phyloP scores from a whole-genome alignment of 2,113 vertebrate species.

The Ia io region DNA sequence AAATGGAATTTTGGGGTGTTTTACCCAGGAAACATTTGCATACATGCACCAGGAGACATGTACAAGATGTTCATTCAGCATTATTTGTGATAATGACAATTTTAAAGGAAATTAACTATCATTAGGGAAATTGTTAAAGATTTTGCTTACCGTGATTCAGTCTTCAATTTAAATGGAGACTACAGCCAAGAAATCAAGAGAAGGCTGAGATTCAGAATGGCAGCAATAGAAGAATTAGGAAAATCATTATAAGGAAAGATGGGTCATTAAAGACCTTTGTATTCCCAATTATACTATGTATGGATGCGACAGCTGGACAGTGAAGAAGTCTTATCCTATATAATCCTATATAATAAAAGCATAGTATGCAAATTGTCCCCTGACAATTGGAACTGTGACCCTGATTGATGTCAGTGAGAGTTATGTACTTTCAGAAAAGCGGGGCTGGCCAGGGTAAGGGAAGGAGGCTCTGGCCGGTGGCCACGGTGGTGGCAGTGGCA shows the following conservation, averaged over 20 bases:
- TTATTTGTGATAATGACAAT: background rate
- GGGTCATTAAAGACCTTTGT: background rate
- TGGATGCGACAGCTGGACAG: background rate
- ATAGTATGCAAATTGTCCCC: too few species aligned
- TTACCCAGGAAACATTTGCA: background rate
- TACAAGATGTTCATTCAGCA: background rate
- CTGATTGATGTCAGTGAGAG: conserved; percentile 17
- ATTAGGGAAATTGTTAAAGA: background rate
- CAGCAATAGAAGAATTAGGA: background rate
- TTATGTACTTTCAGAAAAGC: background rate
- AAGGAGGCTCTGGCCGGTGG: too few species aligned
- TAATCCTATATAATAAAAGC: too few species aligned
- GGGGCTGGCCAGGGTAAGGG: too few species aligned
- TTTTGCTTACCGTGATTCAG: background rate
- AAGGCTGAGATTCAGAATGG: background rate
- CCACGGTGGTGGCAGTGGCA: too few species aligned
- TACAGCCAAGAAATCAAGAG: background rate
- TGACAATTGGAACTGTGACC: background rate
- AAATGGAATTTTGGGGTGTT: background rate
- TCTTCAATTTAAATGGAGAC: background rate
- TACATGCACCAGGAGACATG: background rate
- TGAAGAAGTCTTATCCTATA: background rate
- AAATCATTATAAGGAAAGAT: background rate
- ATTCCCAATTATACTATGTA: background rate
- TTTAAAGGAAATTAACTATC: background rate